Conservation (phyloP, 2,797 vertebrate species). For the Sebastes kiyomatsui region DNA sequence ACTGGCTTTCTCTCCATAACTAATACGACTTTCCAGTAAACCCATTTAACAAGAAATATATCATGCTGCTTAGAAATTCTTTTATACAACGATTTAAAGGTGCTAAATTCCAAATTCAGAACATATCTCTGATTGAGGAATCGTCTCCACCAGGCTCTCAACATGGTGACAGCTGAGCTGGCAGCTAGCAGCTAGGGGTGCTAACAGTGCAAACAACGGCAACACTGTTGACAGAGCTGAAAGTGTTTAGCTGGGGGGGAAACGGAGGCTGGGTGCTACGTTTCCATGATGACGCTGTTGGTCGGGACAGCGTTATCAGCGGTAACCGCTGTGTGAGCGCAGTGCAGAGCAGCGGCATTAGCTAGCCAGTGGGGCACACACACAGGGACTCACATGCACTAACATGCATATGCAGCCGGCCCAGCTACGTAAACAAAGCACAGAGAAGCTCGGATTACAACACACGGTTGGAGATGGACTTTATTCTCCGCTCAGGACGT, state of each 20-base stretch:
- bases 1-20: background rate
- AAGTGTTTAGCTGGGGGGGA: too few relatives aligned
- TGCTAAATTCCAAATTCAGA: too few relatives aligned
- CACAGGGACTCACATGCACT: too few relatives aligned
- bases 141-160: background rate
- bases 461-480: background rate
- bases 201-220: background rate
- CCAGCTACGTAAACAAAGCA: background rate
- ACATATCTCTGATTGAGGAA: background rate
- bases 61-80: background rate
- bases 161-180: background rate
- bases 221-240: too few relatives aligned
- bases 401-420: too few relatives aligned
- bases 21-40: background rate
- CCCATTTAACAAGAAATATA: background rate
- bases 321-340: fast-evolving
- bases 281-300: too few relatives aligned
- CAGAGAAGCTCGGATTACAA: background rate
- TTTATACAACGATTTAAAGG: background rate
- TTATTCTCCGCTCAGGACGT: background rate
- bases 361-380: too few relatives aligned
- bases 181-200: background rate
- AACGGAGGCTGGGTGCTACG: too few relatives aligned
- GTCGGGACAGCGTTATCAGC: too few relatives aligned
- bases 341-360: too few relatives aligned